Evolutionary conservation across 2,888 invertebrate species (phyloP).

Genomic region (Baronia brevicornis): DNA sequence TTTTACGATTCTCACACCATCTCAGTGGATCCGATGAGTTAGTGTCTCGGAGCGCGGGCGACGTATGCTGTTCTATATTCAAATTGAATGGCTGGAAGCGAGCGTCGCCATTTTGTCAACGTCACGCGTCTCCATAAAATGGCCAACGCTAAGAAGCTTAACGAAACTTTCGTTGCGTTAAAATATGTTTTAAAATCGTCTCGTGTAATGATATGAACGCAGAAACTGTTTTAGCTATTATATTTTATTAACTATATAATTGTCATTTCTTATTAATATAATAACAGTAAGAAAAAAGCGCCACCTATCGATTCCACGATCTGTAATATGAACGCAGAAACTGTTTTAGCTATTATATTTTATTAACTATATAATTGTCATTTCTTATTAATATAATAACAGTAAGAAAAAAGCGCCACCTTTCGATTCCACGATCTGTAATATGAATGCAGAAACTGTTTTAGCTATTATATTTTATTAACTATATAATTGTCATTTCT

Average conservation of each 20-base stretch:
- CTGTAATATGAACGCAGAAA: slow-evolving; percentile 1
- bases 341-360: no score
- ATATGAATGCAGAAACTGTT: no score
- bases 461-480: no score
- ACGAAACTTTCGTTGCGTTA: slow-evolving; percentile 21
- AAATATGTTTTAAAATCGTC: slow-evolving; percentile 23
- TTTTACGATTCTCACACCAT: slow-evolving; percentile 69
- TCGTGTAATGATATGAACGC: not conserved
- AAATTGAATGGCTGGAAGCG: slow-evolving; percentile 62
- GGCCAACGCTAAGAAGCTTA: slow-evolving; percentile 44
- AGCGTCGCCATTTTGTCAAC: slow-evolving; percentile 67
- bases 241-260: not conserved
- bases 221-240: not conserved
- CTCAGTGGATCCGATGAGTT: slow-evolving; percentile 72
- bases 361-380: no score
- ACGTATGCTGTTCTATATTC: slow-evolving; percentile 75
- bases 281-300: no score
- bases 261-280: no score
- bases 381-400: no score
- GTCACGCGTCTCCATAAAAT: slow-evolving; percentile 51
- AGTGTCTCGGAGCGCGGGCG: slow-evolving; percentile 63
- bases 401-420: no score
- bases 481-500: no score
- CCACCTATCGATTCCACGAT: slow-evolving; percentile 1
- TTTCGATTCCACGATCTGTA: no score